Evolutionary conservation across 2,797 vertebrate genomes (phyloP).

Genomic region (Chiroxiphia lanceolata): DNA sequence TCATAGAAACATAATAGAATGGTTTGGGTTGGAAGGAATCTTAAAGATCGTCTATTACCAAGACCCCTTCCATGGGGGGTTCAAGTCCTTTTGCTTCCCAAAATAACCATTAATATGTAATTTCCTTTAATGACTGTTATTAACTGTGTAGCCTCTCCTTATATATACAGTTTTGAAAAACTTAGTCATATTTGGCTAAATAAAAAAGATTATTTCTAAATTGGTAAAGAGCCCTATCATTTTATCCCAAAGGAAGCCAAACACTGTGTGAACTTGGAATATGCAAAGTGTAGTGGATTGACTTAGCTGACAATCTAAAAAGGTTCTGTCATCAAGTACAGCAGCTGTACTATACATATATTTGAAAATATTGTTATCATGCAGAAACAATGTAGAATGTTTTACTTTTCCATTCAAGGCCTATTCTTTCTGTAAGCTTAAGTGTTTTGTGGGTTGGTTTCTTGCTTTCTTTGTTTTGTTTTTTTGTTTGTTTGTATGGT

Average conservation of each 20-base stretch:
- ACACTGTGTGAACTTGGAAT: not conserved
- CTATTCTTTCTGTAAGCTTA: not conserved
- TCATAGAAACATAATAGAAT: not conserved
- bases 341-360: not conserved
- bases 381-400: not conserved
- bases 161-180: not conserved
- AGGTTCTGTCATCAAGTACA: not conserved
- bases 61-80: not conserved
- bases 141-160: not conserved
- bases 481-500: not conserved
- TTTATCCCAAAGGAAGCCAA: not conserved
- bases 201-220: not conserved
- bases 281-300: not conserved
- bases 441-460: not conserved
- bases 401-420: not conserved
- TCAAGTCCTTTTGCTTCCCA: not conserved
- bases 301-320: not conserved
- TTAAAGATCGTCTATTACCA: not conserved
- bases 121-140: not conserved
- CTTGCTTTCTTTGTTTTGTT: not conserved
- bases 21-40: not conserved
- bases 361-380: not conserved
- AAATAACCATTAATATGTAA: not conserved
- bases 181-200: not conserved
- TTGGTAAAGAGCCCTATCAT: not conserved